Evolutionary conservation across 2,888 invertebrate genomes (phyloP).

Genomic region (Cerceris rybyensis): DNA sequence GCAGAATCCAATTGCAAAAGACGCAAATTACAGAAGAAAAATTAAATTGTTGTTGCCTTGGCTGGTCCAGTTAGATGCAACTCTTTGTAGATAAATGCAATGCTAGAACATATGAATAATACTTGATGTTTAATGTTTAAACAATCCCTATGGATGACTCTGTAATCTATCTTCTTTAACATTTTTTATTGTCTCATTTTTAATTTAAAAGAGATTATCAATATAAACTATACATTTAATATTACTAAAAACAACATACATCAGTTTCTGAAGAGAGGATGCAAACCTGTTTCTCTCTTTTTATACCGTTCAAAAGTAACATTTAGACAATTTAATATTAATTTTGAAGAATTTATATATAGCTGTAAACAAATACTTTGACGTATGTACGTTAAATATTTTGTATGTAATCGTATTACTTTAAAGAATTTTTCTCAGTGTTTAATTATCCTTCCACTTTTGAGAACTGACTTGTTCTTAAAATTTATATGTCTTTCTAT

Average conservation of each 20-base stretch:
- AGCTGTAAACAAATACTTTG: background rate
- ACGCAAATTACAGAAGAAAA: constrained; percentile 95
- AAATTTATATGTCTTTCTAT: background rate
- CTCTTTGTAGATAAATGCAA: constrained; percentile 88
- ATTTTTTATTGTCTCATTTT: constrained; percentile 29
- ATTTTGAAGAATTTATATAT: no score
- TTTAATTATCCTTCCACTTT: background rate
- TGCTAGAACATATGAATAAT: background rate
- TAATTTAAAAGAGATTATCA: background rate
- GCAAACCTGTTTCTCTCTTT: background rate
- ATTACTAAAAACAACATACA: constrained; percentile 3
- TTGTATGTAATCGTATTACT: background rate
- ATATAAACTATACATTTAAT: constrained; percentile 5
- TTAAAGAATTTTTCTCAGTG: background rate
- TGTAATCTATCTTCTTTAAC: constrained; percentile 19
- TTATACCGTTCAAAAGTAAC: background rate
- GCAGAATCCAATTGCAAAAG: constrained; percentile 93
- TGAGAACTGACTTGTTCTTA: background rate
- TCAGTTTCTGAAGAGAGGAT: background rate
- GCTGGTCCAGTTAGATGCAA: constrained; percentile 97
- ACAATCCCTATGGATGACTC: constrained; percentile 14
- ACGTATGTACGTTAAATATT: background rate
- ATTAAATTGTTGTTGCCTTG: constrained; percentile 93
- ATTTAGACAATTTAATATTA: background rate
- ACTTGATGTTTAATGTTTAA: constrained; percentile 8